A percentile compares a stretch with the other conserved stretches of the same genome.
These are phyloP conservation scores for Antrozous pallidus DNA, from an alignment of 2,797 vertebrate genomes.

Conservation along the genomic window DNA sequence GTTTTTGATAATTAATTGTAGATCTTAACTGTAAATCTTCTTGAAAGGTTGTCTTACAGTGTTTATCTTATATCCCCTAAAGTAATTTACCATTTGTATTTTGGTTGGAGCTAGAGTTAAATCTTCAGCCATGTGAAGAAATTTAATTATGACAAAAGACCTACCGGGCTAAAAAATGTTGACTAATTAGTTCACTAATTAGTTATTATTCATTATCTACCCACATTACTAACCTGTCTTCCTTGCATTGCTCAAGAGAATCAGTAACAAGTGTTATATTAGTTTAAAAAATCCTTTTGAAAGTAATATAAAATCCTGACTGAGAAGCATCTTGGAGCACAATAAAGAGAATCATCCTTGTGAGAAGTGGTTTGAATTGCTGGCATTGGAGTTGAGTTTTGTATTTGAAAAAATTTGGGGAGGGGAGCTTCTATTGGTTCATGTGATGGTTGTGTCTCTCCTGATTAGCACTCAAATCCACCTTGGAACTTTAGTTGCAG, in stretches of 20 bases:
- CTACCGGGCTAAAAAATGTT: background rate
- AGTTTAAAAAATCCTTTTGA: background rate
- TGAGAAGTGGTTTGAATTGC: background rate
- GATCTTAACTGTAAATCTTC: background rate
- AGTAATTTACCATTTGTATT: background rate
- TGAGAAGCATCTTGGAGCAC: background rate
- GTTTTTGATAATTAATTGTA: too few species aligned
- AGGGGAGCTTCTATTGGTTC: background rate
- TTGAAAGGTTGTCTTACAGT: background rate
- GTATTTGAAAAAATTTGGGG: background rate
- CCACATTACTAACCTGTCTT: background rate
- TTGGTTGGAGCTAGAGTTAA: conserved; percentile 25
- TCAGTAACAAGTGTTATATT: background rate
- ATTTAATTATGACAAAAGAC: background rate
- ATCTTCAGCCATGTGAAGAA: background rate
- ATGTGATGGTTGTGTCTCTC: background rate
- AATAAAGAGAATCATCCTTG: background rate
- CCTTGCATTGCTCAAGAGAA: background rate
- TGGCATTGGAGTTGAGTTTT: background rate
- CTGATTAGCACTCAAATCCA: background rate
- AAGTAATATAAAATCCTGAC: background rate
- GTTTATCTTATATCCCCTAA: background rate
- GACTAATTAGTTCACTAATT: background rate
- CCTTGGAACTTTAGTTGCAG: background rate
- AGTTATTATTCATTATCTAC: background rate